phyloP scores from a whole-genome alignment of 2,888 invertebrate genomes.

The Diadegma fenestrale region DNA sequence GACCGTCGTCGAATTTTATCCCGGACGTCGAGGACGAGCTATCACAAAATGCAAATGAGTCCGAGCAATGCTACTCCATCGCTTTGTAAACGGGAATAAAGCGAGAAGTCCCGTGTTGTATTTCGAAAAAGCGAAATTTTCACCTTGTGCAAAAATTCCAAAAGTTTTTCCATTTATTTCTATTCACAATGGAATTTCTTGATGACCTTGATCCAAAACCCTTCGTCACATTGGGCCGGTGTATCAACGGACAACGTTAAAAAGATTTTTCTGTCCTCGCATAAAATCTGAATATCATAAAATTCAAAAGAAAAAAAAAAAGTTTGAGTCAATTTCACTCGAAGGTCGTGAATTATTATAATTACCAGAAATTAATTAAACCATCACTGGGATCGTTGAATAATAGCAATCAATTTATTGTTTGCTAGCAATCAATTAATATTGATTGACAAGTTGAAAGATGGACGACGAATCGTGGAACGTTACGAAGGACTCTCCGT shows the following conservation, averaged over 20 bases:
- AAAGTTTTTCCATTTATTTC: neutral
- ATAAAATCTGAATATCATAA: no score
- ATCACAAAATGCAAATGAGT: conserved; percentile 51
- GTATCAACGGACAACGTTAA: no score
- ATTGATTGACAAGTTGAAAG: neutral
- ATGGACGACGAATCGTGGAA: neutral
- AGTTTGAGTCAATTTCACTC: neutral
- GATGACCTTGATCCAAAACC: neutral
- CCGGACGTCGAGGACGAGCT: conserved; percentile 32
- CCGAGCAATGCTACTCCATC: conserved; percentile 42
- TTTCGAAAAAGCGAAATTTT: neutral
- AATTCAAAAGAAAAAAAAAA: no score
- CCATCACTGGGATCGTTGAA: neutral
- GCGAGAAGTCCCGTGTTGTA: neutral
- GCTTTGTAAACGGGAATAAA: neutral
- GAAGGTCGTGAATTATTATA: no score
- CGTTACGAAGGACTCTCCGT: conserved; percentile 2
- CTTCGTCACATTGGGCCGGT: no score
- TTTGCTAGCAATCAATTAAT: neutral
- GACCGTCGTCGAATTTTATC: conserved; percentile 43
- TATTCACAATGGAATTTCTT: neutral
- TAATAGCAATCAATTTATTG: neutral
- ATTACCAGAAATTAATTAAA: neutral
- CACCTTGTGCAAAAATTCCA: neutral
- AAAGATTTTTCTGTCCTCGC: no score